These are phyloP conservation scores for Melinaea marsaeus DNA, from an alignment of 2,888 invertebrate genomes.

Conservation along the genomic window DNA sequence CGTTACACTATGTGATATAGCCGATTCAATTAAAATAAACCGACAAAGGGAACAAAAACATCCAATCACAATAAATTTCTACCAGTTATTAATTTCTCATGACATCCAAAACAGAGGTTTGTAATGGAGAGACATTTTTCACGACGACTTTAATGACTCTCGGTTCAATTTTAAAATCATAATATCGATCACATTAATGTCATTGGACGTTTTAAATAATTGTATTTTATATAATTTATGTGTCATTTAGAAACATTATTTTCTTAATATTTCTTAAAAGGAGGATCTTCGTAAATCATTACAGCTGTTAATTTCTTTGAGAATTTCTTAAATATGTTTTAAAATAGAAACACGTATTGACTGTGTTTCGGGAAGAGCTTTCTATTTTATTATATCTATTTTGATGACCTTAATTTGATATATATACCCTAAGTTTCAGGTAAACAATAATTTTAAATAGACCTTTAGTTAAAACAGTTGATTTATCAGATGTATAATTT, in stretches of 20 bases:
- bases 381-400: too few species aligned
- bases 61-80: slow-evolving; percentile 19
- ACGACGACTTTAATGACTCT: slow-evolving; percentile 49
- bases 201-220: slow-evolving; percentile 16
- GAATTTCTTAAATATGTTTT: slow-evolving; percentile 32
- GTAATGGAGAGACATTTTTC: slow-evolving; percentile 47
- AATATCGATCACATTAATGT: slow-evolving; percentile 24
- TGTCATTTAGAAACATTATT: too few species aligned
- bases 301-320: slow-evolving; percentile 30
- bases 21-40: slow-evolving; percentile 6
- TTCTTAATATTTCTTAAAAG: slow-evolving; percentile 18
- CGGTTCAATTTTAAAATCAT: slow-evolving; percentile 42
- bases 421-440: too few species aligned
- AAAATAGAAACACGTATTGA: slow-evolving; percentile 43
- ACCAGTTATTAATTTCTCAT: slow-evolving; percentile 25
- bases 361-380: slow-evolving; percentile 33
- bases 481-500: too few species aligned
- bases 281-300: slow-evolving; percentile 22
- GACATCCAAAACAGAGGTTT: slow-evolving; percentile 37
- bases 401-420: too few species aligned
- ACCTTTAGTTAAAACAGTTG: too few species aligned
- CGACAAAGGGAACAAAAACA: slow-evolving; percentile 9
- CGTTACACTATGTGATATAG: not conserved
- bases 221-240: slow-evolving; percentile 10
- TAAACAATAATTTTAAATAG: too few species aligned